Evolutionary conservation across 2,888 invertebrate genomes (phyloP).

Genomic region (Ectemnius continuus): DNA sequence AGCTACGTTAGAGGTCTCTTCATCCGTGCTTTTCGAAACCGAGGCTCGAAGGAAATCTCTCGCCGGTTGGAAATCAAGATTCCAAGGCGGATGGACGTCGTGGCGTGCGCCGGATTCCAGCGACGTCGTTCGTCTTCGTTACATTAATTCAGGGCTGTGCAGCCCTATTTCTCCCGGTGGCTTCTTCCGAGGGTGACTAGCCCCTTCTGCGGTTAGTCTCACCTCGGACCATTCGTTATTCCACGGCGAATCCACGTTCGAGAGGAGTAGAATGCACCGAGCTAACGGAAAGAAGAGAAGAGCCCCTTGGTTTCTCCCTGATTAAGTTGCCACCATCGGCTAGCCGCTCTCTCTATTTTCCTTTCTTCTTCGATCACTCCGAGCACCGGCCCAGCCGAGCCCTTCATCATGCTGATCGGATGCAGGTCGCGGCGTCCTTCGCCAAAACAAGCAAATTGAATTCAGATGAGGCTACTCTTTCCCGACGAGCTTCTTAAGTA

Average conservation of each 20-base stretch:
- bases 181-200: neutral
- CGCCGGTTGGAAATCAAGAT: too few relatives aligned
- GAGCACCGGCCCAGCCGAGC: too few relatives aligned
- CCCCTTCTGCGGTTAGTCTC: slow-evolving; percentile 13
- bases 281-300: neutral
- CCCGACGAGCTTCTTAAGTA: neutral
- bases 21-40: too few relatives aligned
- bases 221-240: slow-evolving; percentile 51
- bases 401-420: neutral
- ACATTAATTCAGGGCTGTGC: slow-evolving; percentile 34
- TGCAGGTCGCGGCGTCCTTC: neutral
- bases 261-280: slow-evolving; percentile 11
- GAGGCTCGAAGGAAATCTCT: too few relatives aligned
- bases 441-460: slow-evolving; percentile 2
- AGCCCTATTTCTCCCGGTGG: neutral
- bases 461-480: neutral
- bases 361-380: slow-evolving; percentile 1
- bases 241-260: slow-evolving; percentile 24
- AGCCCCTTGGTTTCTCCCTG: slow-evolving; percentile 49
- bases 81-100: neutral
- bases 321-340: slow-evolving; percentile 42
- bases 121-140: slow-evolving; percentile 53
- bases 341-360: slow-evolving; percentile 14
- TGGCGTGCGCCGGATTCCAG: slow-evolving; percentile 6
- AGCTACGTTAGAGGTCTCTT: too few relatives aligned